phyloP scores from a whole-genome alignment of 2,797 vertebrate species.

The Clarias pachynema region DNA sequence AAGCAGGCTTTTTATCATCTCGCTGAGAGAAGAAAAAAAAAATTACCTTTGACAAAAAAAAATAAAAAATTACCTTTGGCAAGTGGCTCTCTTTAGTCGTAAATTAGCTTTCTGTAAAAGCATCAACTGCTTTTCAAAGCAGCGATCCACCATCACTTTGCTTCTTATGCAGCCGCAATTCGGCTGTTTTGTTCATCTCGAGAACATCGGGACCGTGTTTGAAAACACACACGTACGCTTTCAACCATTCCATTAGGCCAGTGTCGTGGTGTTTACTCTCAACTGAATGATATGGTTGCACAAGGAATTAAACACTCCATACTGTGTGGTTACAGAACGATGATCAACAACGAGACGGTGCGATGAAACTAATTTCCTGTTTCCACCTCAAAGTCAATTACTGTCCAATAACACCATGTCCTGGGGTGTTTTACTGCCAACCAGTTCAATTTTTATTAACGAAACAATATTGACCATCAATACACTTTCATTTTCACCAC shows the following conservation, averaged over 20 bases:
- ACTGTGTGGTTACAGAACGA: too few relatives aligned
- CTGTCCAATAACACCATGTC: neutral
- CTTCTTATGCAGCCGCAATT: neutral
- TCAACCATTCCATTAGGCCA: neutral
- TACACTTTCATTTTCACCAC: neutral
- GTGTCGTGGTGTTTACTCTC: neutral
- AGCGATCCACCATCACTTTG: neutral
- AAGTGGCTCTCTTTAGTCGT: slow-evolving; percentile 22
- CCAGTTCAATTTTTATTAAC: neutral
- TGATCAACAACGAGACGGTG: neutral
- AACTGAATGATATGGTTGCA: neutral
- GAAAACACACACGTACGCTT: neutral
- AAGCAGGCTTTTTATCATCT: slow-evolving; percentile 18
- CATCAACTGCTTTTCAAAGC: slow-evolving; percentile 16
- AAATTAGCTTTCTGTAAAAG: slow-evolving; percentile 20
- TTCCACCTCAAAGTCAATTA: neutral
- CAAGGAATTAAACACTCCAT: neutral
- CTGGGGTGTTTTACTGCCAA: neutral
- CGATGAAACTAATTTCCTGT: neutral
- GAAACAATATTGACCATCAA: neutral
- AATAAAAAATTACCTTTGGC: neutral
- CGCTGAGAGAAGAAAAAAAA: neutral
- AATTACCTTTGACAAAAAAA: slow-evolving; percentile 2
- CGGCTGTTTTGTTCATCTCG: neutral
- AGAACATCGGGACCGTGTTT: neutral